A percentile compares a stretch with the other conserved stretches of the same genome.
These are phyloP conservation scores for Leptopilina clavipes DNA, from an alignment of 1,140 invertebrate species.

Conservation along the genomic window DNA sequence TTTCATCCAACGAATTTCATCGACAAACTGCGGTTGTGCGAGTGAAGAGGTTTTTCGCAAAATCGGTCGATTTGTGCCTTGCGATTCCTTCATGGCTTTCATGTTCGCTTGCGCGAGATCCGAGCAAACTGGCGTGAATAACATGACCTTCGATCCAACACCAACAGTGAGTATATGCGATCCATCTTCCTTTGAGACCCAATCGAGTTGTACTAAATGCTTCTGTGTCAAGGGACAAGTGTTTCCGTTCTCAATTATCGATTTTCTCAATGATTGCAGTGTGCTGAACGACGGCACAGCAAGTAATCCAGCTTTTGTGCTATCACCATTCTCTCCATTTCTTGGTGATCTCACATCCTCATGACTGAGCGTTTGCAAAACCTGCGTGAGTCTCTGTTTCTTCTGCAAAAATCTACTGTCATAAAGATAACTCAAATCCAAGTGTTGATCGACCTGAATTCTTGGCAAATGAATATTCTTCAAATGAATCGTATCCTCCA, in stretches of 20 bases:
- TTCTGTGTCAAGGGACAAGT: constrained; percentile 91
- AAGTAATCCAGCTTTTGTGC: constrained; percentile 78
- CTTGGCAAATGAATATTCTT: constrained; percentile 90
- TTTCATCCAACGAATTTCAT: constrained; percentile 97
- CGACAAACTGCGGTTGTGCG: constrained; percentile 87
- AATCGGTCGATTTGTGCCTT: constrained; percentile 86
- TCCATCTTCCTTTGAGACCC: constrained; percentile 99
- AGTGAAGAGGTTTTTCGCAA: constrained; percentile 90
- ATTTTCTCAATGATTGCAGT: constrained; percentile 89
- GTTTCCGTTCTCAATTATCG: constrained; percentile 93
- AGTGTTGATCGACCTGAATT: constrained; percentile 86
- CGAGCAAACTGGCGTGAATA: constrained; percentile 90
- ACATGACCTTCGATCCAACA: constrained; percentile 92
- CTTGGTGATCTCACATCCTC: constrained; percentile 74
- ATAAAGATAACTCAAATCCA: constrained; percentile 89
- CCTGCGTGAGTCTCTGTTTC: constrained; percentile 84
- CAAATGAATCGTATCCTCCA: constrained; percentile 96
- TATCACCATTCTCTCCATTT: constrained; percentile 69
- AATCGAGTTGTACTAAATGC: constrained; percentile 95
- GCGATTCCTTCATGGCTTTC: constrained; percentile 90
- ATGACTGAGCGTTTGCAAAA: constrained; percentile 78
- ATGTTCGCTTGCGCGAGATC: constrained; percentile 93
- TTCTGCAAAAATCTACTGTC: constrained; percentile 88
- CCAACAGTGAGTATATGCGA: constrained; percentile 98
- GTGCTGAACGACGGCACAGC: constrained; percentile 96